phyloP scores from a whole-genome alignment of 2,113 vertebrate genomes.

The Aphelocoma coerulescens region DNA sequence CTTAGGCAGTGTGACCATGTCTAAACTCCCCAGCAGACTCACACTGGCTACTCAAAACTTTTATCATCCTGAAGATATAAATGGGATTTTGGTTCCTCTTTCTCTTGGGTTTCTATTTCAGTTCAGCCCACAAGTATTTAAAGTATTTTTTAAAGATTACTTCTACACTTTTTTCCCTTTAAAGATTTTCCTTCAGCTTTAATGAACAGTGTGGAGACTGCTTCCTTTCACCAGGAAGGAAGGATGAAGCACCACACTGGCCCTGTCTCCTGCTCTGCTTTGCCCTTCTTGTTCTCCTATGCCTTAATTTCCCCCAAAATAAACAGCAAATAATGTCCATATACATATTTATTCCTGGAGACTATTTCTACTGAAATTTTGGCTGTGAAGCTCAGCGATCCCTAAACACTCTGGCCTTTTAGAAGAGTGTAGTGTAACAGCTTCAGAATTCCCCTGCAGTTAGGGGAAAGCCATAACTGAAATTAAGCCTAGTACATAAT shows the following conservation, averaged over 20 bases:
- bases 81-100: background rate
- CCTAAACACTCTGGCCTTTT: background rate
- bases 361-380: background rate
- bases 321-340: background rate
- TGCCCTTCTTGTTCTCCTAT: background rate
- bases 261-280: background rate
- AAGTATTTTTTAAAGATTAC: background rate
- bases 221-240: background rate
- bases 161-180: background rate
- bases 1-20: background rate
- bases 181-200: background rate
- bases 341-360: background rate
- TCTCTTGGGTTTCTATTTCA: background rate
- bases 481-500: conserved; percentile 41
- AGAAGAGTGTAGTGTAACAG: background rate
- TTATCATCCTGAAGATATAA: background rate
- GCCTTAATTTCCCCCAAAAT: background rate
- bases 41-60: background rate
- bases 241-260: background rate
- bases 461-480: conserved; percentile 23
- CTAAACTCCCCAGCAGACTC: background rate
- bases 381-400: background rate
- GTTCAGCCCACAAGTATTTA: background rate
- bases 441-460: conserved; percentile 45
- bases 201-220: background rate